Evolutionary conservation across 2,888 invertebrate genomes (phyloP).

Genomic region (Pollenia labialis): DNA sequence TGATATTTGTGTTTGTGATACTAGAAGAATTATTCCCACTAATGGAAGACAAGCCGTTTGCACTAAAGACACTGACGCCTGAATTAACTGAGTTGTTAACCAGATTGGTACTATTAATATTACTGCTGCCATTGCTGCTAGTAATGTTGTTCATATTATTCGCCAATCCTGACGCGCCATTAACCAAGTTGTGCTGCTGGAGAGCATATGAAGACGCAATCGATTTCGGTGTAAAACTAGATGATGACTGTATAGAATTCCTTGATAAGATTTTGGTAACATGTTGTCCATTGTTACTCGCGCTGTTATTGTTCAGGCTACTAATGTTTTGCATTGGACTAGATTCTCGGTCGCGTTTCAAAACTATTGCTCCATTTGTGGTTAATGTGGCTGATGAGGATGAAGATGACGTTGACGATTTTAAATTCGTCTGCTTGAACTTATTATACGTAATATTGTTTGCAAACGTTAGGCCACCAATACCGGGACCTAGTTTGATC

Average conservation of each 20-base stretch:
- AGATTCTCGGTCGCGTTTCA: slow-evolving; percentile 81
- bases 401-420: slow-evolving; percentile 71
- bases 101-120: slow-evolving; percentile 53
- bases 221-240: slow-evolving; percentile 80
- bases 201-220: slow-evolving; percentile 77
- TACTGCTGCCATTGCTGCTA: slow-evolving; percentile 72
- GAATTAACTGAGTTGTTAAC: slow-evolving; percentile 65
- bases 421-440: slow-evolving; percentile 80
- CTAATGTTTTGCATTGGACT: slow-evolving; percentile 80
- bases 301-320: slow-evolving; percentile 72
- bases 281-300: slow-evolving; percentile 65
- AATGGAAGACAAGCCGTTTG: slow-evolving; percentile 64
- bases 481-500: slow-evolving; percentile 83
- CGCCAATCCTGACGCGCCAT: slow-evolving; percentile 59
- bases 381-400: slow-evolving; percentile 76
- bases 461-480: slow-evolving; percentile 84
- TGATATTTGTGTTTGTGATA: slow-evolving; percentile 62
- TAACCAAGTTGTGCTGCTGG: slow-evolving; percentile 54
- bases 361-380: slow-evolving; percentile 79
- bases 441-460: slow-evolving; percentile 84
- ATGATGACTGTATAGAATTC: slow-evolving; percentile 75
- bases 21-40: slow-evolving; percentile 39
- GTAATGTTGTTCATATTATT: slow-evolving; percentile 10
- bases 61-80: slow-evolving; percentile 73
- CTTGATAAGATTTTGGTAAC: slow-evolving; percentile 78